phyloP scores from a whole-genome alignment of 1,140 invertebrate species.

The Anthonomus grandis region DNA sequence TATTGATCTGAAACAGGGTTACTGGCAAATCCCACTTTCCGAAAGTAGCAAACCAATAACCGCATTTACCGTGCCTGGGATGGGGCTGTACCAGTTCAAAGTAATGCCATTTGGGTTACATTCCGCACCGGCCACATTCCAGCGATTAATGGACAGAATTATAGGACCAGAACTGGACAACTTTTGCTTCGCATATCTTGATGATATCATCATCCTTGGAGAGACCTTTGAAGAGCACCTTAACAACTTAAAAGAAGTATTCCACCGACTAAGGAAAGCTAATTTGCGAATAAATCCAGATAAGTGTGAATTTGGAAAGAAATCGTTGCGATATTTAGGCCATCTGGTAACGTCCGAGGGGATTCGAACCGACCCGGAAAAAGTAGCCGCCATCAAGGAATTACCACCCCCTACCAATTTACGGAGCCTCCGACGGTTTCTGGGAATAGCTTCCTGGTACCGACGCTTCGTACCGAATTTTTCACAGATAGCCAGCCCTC shows the following conservation, averaged over 20 bases:
- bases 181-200: too few relatives aligned
- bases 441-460: conserved; percentile 40
- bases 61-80: too few relatives aligned
- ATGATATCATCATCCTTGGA: too few relatives aligned
- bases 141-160: too few relatives aligned
- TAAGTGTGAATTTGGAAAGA: conserved; percentile 37
- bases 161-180: too few relatives aligned
- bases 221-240: too few relatives aligned
- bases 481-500: conserved; percentile 31
- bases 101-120: too few relatives aligned
- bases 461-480: conserved; percentile 35
- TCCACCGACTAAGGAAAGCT: conserved; percentile 18
- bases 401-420: conserved; percentile 30
- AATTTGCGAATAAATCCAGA: conserved; percentile 29
- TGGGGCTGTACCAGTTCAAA: too few relatives aligned
- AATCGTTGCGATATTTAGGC: conserved; percentile 34
- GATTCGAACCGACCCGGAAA: conserved; percentile 34
- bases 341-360: conserved; percentile 33
- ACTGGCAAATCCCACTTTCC: too few relatives aligned
- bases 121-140: too few relatives aligned
- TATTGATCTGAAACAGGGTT: too few relatives aligned
- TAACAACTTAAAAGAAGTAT: conserved; percentile 21
- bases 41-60: too few relatives aligned
- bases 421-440: conserved; percentile 35
- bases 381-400: conserved; percentile 32